phyloP scores from a whole-genome alignment of 2,888 invertebrate species.

The Mactromeris polynyma region DNA sequence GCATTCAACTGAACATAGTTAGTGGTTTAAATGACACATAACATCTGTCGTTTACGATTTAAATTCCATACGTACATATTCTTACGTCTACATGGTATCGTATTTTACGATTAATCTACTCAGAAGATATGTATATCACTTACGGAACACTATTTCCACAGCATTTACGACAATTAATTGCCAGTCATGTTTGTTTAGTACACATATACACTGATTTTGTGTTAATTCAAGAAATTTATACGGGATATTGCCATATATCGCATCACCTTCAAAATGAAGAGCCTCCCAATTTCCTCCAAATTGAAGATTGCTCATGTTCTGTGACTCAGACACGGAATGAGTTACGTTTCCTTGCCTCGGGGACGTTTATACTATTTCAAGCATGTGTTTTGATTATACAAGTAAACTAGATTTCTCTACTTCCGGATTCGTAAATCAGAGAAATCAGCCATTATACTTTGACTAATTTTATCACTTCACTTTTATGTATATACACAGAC shows the following conservation, averaged over 20 bases:
- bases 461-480: background rate
- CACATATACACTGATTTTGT: background rate
- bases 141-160: background rate
- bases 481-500: background rate
- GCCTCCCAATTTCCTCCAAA: background rate
- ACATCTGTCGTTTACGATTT: background rate
- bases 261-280: background rate
- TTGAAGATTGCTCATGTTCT: background rate
- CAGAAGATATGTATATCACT: background rate
- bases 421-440: constrained; percentile 34
- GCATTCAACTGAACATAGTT: background rate
- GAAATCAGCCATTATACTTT: background rate
- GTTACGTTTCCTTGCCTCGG: constrained; percentile 26
- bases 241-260: background rate
- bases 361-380: constrained; percentile 40
- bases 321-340: constrained; percentile 20
- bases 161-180: constrained; percentile 9
- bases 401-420: constrained; percentile 25
- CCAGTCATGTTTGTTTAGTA: background rate
- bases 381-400: constrained; percentile 38
- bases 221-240: background rate
- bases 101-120: background rate
- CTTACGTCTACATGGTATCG: background rate
- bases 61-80: background rate
- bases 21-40: background rate